These are phyloP conservation scores for Dreissena polymorpha DNA, from an alignment of 1,140 invertebrate species.

Conservation along the genomic window DNA sequence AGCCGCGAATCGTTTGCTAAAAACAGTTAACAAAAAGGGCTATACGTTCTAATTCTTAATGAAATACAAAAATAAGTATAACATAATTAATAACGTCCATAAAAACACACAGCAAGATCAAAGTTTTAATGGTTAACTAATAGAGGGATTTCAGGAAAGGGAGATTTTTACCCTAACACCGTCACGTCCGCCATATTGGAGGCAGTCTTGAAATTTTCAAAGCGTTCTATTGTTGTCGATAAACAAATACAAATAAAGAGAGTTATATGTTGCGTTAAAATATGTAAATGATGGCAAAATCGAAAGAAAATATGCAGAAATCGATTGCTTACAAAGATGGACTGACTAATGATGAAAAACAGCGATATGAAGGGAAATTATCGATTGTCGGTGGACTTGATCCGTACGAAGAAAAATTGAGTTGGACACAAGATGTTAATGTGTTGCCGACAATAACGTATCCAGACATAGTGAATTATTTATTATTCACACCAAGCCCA, in stretches of 20 bases:
- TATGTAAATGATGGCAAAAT: not conserved
- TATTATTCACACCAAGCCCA: constrained; percentile 49
- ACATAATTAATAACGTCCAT: too few relatives aligned
- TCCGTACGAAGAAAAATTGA: constrained; percentile 6
- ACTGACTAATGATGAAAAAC: not conserved
- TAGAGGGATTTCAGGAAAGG: not conserved
- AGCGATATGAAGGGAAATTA: constrained; percentile 34
- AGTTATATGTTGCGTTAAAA: not conserved
- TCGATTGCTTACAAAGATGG: not conserved
- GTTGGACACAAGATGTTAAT: not conserved
- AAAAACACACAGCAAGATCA: too few relatives aligned
- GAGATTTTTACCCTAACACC: constrained; percentile 4
- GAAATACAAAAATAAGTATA: too few relatives aligned
- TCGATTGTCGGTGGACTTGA: constrained; percentile 24
- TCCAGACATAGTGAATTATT: constrained; percentile 55
- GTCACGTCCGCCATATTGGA: not conserved
- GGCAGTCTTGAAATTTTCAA: not conserved
- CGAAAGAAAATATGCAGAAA: not conserved
- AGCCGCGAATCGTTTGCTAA: too few relatives aligned
- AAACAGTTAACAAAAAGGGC: too few relatives aligned
- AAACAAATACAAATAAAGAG: not conserved
- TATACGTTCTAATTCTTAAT: too few relatives aligned
- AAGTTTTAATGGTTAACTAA: too few relatives aligned
- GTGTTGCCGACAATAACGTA: constrained; percentile 17
- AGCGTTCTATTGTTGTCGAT: not conserved